Evolutionary conservation across 2,888 invertebrate species (phyloP).

Genomic region (Yponomeuta sedellus): DNA sequence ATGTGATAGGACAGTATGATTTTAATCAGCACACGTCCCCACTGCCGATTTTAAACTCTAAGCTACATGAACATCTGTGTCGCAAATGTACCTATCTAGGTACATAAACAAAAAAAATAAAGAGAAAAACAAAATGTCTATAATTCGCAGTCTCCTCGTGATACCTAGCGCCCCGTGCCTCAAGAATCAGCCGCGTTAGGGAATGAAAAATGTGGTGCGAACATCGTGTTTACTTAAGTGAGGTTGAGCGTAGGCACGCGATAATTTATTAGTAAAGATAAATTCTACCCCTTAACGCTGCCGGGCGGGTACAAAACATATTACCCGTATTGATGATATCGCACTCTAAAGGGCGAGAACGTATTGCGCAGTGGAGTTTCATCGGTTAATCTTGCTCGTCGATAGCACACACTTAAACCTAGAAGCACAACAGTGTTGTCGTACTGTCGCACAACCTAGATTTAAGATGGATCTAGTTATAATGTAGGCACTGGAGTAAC

Average conservation of each 20-base stretch:
- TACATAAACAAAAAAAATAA: too few species aligned
- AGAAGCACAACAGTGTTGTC: background rate
- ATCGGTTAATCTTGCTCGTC: slow-evolving; percentile 7
- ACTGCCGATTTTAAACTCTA: too few species aligned
- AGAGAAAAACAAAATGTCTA: background rate
- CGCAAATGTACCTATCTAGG: too few species aligned
- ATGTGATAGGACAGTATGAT: too few species aligned
- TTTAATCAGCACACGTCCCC: too few species aligned
- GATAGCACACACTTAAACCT: background rate
- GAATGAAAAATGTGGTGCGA: slow-evolving; percentile 62
- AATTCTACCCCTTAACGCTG: slow-evolving; percentile 52
- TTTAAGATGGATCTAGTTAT: too few species aligned
- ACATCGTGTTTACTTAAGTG: slow-evolving; percentile 61
- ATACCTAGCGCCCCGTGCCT: background rate
- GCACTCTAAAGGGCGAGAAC: slow-evolving; percentile 27
- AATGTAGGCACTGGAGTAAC: too few species aligned
- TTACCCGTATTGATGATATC: slow-evolving; percentile 49
- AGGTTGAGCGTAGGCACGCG: slow-evolving; percentile 38
- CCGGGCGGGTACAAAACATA: slow-evolving; percentile 37
- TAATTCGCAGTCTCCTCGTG: background rate
- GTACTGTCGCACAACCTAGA: background rate
- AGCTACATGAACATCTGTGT: too few species aligned
- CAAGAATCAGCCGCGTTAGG: slow-evolving; percentile 26
- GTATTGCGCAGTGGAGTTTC: slow-evolving; percentile 18
- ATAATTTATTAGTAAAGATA: slow-evolving; percentile 63